Percentiles rank a stretch among this genome's conserved stretches.
Evolutionary conservation across 2,113 vertebrate genomes (phyloP).

Genomic region (Archocentrus centrarchus): DNA sequence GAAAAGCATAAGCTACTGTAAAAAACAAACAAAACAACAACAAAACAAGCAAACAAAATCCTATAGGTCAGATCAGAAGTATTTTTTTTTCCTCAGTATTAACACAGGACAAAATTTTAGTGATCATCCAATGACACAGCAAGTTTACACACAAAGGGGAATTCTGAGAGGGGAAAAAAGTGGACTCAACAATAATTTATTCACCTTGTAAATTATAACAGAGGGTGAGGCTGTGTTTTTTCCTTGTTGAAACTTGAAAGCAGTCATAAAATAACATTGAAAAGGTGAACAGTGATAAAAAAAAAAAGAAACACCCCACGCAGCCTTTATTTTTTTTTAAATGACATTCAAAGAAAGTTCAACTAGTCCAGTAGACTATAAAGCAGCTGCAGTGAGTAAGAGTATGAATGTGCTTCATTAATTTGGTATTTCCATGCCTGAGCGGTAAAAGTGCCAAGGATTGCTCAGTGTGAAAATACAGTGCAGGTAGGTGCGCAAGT

Average conservation of each 20-base stretch:
- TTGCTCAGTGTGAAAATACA: slow-evolving; percentile 4
- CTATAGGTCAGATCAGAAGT: not conserved
- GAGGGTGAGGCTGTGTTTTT: not conserved
- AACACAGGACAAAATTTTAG: not conserved
- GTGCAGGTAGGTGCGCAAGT: not conserved
- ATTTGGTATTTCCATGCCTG: slow-evolving; percentile 1
- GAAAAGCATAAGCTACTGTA: not conserved
- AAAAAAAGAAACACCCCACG: no score
- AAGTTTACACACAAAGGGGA: slow-evolving; percentile 21
- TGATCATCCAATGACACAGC: not conserved
- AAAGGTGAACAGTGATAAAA: no score
- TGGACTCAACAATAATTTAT: not conserved
- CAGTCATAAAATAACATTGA: not conserved
- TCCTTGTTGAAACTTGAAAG: not conserved
- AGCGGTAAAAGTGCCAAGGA: not conserved
- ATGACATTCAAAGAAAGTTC: not conserved
- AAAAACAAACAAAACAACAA: not conserved
- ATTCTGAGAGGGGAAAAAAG: slow-evolving; percentile 26
- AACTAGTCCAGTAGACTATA: no score
- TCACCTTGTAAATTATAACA: slow-evolving; percentile 14
- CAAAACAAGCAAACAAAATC: not conserved
- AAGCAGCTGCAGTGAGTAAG: not conserved
- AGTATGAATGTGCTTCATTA: not conserved
- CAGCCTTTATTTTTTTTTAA: not conserved
- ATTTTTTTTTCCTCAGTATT: not conserved